Conservation (phyloP, 2,888 invertebrate species). For the Eupelmus urozonus region DNA sequence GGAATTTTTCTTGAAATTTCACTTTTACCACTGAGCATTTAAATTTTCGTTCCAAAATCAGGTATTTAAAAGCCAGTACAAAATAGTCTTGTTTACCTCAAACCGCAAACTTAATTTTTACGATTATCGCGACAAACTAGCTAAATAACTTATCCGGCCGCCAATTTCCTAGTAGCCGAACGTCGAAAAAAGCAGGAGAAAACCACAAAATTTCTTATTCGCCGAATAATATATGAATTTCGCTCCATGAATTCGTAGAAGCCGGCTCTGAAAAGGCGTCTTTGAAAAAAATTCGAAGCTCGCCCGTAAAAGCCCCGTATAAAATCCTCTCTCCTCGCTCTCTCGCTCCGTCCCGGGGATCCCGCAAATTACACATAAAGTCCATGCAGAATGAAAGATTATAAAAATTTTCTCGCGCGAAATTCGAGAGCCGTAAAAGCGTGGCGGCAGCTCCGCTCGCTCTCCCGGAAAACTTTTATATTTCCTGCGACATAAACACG, state of each 20-base stretch:
- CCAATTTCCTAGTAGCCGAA: neutral
- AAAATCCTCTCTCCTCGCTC: conserved; percentile 12
- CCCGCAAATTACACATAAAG: conserved; percentile 32
- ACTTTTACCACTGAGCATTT: too few species aligned
- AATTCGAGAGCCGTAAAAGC: too few species aligned
- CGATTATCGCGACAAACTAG: neutral
- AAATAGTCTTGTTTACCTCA: neutral
- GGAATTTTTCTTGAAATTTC: too few species aligned
- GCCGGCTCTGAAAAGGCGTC: conserved; percentile 4
- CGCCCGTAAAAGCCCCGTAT: conserved; percentile 15
- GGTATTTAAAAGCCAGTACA: neutral
- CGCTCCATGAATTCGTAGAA: neutral
- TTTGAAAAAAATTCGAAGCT: conserved; percentile 14
- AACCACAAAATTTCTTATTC: conserved; percentile 9
- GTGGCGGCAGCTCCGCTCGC: too few species aligned
- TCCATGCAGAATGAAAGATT: conserved; percentile 21
- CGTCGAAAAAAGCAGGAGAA: neutral
- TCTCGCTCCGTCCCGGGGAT: neutral
- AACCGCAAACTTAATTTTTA: neutral
- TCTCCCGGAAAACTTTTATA: conserved; percentile 14
- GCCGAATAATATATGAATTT: conserved; percentile 10
- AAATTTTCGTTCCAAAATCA: too few species aligned
- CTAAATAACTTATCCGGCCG: conserved; percentile 12
- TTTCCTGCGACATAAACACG: conserved; percentile 6
- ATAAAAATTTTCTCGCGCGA: conserved; percentile 11